phyloP scores from a whole-genome alignment of 1,140 invertebrate species.

The Pachyrhynchus sulphureomaculatus region DNA sequence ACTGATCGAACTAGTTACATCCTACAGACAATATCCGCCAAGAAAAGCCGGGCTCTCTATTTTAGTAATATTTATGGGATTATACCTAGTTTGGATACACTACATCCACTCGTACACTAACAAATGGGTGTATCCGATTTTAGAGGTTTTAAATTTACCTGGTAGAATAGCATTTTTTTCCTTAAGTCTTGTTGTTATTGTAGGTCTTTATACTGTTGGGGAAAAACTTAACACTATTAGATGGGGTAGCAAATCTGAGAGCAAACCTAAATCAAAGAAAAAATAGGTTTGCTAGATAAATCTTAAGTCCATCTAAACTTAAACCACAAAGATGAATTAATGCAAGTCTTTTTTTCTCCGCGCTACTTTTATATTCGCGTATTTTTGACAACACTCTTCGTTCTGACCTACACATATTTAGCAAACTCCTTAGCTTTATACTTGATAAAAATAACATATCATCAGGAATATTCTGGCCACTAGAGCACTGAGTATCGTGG shows the following conservation, averaged over 20 bases:
- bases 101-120: slow-evolving; percentile 71
- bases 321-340: too few relatives aligned
- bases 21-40: slow-evolving; percentile 71
- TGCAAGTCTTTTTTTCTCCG: too few relatives aligned
- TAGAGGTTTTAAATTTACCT: slow-evolving; percentile 71
- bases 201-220: slow-evolving; percentile 66
- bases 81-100: slow-evolving; percentile 76
- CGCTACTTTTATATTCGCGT: too few relatives aligned
- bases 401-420: too few relatives aligned
- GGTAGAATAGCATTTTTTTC: slow-evolving; percentile 72
- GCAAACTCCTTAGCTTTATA: too few relatives aligned
- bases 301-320: too few relatives aligned
- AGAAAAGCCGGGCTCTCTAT: slow-evolving; percentile 59
- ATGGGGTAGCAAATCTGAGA: slow-evolving; percentile 69
- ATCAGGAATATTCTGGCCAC: too few relatives aligned
- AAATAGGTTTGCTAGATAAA: too few relatives aligned
- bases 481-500: too few relatives aligned
- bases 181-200: slow-evolving; percentile 58
- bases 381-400: too few relatives aligned
- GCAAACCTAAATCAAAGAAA: too few relatives aligned
- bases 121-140: slow-evolving; percentile 85
- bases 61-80: slow-evolving; percentile 62
- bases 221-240: slow-evolving; percentile 68
- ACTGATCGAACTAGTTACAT: slow-evolving; percentile 68
- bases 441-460: too few relatives aligned